phyloP scores from a whole-genome alignment of 2,113 vertebrate species.

The Erythrocercus mccallii region DNA sequence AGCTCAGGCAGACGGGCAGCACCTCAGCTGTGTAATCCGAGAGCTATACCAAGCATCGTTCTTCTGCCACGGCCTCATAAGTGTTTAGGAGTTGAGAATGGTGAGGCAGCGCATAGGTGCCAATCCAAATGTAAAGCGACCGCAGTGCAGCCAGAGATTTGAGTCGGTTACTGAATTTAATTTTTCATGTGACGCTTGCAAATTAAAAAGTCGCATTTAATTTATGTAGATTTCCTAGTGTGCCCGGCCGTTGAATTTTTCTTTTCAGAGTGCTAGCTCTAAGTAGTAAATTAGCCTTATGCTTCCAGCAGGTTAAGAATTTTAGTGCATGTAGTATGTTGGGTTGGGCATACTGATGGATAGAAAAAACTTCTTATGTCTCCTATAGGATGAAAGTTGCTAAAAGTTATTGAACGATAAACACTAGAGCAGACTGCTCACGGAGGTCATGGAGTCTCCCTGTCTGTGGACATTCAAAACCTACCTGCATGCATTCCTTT shows the following conservation, averaged over 20 bases:
- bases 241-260: not conserved
- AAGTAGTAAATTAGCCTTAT: not conserved
- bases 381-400: not conserved
- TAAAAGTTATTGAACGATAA: not conserved
- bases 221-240: not conserved
- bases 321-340: not conserved
- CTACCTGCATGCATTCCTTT: not conserved
- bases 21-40: accelerated
- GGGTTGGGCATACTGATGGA: accelerated
- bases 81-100: not conserved
- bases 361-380: not conserved
- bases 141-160: not conserved
- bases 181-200: not conserved
- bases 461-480: not conserved
- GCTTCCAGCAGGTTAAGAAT: not conserved
- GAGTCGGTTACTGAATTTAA: not conserved
- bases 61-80: accelerated
- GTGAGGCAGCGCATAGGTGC: not conserved
- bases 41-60: accelerated
- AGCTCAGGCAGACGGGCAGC: not conserved
- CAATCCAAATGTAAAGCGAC: not conserved
- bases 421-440: not conserved
- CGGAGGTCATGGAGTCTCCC: not conserved
- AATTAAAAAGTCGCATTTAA: not conserved
- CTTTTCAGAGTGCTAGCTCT: not conserved